These are phyloP conservation scores for Chelon auratus DNA, from an alignment of 2,797 vertebrate genomes.

Conservation along the genomic window DNA sequence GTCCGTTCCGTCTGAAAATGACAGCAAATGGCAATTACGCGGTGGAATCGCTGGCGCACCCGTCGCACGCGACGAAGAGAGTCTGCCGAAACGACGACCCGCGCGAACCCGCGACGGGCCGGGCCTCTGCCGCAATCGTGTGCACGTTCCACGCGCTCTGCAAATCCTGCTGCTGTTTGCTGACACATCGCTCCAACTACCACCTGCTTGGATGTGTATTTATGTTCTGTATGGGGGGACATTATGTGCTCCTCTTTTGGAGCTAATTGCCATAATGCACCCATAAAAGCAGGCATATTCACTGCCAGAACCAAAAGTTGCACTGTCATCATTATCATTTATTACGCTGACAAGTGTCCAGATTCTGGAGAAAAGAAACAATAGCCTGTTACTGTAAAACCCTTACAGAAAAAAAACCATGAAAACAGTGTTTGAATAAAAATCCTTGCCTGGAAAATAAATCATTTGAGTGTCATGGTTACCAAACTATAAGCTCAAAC, in stretches of 20 bases:
- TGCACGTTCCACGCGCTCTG: conserved; percentile 7
- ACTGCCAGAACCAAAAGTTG: conserved; percentile 23
- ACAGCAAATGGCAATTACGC: not conserved
- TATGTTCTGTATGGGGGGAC: conserved; percentile 18
- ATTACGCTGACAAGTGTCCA: no score
- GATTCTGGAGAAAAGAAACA: no score
- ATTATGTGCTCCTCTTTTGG: conserved; percentile 28
- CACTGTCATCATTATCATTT: conserved; percentile 12
- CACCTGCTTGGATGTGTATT: conserved; percentile 44
- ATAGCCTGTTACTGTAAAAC: no score
- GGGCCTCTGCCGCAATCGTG: conserved; percentile 4
- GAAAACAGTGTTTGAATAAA: not conserved
- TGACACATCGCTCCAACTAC: conserved; percentile 20
- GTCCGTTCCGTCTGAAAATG: not conserved
- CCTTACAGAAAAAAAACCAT: no score
- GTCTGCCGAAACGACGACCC: not conserved
- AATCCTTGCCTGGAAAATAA: not conserved
- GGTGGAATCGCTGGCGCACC: no score
- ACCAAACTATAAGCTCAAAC: not conserved
- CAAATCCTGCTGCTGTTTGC: conserved; percentile 20
- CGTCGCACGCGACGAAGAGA: not conserved
- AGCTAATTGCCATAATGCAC: conserved; percentile 30
- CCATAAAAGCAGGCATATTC: conserved; percentile 18
- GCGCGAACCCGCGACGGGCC: not conserved
- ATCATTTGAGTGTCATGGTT: not conserved